phyloP scores from a whole-genome alignment of 1,140 invertebrate genomes.

The Musca vetustissima region DNA sequence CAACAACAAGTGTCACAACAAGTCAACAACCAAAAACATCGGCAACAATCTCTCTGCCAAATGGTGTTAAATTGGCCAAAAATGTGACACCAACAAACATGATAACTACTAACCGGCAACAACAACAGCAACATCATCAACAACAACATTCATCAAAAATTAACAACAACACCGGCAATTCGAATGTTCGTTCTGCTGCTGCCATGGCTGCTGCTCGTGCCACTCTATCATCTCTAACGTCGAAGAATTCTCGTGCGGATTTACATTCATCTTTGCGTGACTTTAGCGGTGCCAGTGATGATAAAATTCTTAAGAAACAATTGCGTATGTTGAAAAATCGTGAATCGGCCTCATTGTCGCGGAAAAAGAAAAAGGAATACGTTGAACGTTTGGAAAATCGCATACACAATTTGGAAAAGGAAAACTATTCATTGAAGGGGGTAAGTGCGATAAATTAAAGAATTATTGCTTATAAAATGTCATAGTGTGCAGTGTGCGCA shows the following conservation, averaged over 20 bases:
- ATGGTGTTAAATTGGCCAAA: slow-evolving; percentile 19
- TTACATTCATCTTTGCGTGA: neutral
- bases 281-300: slow-evolving; percentile 41
- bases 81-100: too few relatives aligned
- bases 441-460: slow-evolving; percentile 59
- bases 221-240: neutral
- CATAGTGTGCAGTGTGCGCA: too few relatives aligned
- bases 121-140: slow-evolving; percentile 19
- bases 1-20: neutral
- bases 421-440: slow-evolving; percentile 71
- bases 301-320: slow-evolving; percentile 76
- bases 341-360: slow-evolving; percentile 85
- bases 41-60: slow-evolving; percentile 5
- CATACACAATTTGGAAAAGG: slow-evolving; percentile 69
- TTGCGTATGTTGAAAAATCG: slow-evolving; percentile 89
- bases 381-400: slow-evolving; percentile 75
- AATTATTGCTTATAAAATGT: too few relatives aligned
- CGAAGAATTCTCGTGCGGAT: neutral
- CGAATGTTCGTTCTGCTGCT: slow-evolving; percentile 3
- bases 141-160: slow-evolving; percentile 23
- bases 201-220: slow-evolving; percentile 8
- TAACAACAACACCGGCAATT: neutral
- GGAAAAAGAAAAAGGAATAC: slow-evolving; percentile 92
- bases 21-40: neutral
- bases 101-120: too few relatives aligned